phyloP scores from a whole-genome alignment of 1,140 invertebrate genomes.

The Drosophila bipectinata region DNA sequence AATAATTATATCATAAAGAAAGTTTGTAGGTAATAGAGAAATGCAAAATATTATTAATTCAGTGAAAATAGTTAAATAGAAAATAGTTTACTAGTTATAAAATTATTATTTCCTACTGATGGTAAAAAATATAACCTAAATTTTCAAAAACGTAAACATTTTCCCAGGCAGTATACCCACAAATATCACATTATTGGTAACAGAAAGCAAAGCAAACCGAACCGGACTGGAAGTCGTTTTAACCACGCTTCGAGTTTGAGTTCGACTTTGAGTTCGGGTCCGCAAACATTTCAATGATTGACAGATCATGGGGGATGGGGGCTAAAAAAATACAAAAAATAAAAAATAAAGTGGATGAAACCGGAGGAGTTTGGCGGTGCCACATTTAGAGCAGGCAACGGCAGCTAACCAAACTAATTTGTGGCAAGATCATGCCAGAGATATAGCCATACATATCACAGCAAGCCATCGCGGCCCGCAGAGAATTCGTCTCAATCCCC shows the following conservation, averaged over 20 bases:
- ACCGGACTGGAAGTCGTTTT: constrained; percentile 54
- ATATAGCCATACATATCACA: constrained; percentile 79
- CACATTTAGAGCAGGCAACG: constrained; percentile 64
- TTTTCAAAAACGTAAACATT: no score
- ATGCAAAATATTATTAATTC: no score
- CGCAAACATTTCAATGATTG: constrained; percentile 60
- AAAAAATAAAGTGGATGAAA: constrained; percentile 25
- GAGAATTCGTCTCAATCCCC: constrained; percentile 1
- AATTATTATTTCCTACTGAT: no score
- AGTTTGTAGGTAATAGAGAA: no score
- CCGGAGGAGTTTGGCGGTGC: constrained; percentile 39
- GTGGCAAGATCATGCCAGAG: constrained; percentile 81
- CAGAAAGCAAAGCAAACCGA: constrained; percentile 17
- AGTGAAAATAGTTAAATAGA: no score
- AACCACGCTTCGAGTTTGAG: constrained; percentile 59
- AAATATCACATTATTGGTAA: background rate
- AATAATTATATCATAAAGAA: no score
- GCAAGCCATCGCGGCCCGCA: constrained; percentile 43
- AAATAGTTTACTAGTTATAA: no score
- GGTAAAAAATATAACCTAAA: no score
- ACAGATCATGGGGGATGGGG: constrained; percentile 35
- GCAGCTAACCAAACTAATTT: constrained; percentile 82
- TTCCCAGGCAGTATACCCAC: background rate
- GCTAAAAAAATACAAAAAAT: background rate
- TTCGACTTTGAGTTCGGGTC: constrained; percentile 53